Base-by-base conservation (phyloP, 35 echinoderm and acorn worm genomes). In the Ophiothrix spiculata region DNA sequence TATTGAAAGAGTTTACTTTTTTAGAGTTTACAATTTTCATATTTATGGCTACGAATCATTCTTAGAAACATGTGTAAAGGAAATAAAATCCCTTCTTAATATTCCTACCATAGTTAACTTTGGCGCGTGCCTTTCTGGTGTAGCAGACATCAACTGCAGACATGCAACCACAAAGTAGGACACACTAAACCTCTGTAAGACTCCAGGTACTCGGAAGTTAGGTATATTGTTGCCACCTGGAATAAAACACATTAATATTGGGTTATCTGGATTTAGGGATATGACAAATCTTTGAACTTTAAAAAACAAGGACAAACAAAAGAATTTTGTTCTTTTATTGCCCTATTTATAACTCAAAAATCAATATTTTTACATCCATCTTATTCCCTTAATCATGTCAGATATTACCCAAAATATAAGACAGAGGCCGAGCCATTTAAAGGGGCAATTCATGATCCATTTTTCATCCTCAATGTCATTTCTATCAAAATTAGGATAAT, bases 161-260 rank as follows among this genome's bases (percentile, higher is more conserved):
- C 36, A n/a, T 33, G 96, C 96, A 15, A 91, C 96, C 17, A 99
- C 89, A 19, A 94, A 77, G 80, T 99, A 99, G 1, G 91, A 88
- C 15, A 91, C 40, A 54, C 88, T 85, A 38, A 99, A 90, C 32
- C 96, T 39, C 73, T 94, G 92, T 0, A 99, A 64, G 11, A 94
- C 96, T 25, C 96, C 96, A 15, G 96, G 96, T 37, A 99, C 86
- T 37, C 96, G 79, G 73, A 94, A 94, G 0, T 31, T 36, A 10
- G 60, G 36, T 14, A 99, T 56, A 33, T 93, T 83, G 33, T 60
- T 90, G 14, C 85, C 88, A 76, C 87, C 95, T 93, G 36, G n/a
- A n/a, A n/a, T n/a, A n/a, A n/a, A n/a, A n/a, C n/a, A n/a, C n/a
- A n/a, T n/a, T n/a, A n/a, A n/a, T n/a, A n/a, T n/a, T n/a, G n/a